Evolutionary conservation across 2,113 vertebrate genomes (phyloP).

Genomic region (Butorides virescens): DNA sequence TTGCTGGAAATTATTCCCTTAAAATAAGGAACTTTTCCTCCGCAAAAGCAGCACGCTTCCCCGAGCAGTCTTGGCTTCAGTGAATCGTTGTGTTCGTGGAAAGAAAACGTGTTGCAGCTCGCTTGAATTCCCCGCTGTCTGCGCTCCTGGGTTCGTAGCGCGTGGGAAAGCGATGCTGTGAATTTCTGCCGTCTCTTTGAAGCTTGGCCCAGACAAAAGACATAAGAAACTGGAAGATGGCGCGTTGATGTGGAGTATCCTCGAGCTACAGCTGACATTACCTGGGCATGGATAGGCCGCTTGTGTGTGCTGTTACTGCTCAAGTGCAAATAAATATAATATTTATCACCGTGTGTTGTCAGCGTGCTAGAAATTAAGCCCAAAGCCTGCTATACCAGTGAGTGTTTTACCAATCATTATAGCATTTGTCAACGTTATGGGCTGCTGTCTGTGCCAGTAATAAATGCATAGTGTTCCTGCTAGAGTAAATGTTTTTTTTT

Average conservation of each 20-base stretch:
- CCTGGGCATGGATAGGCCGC: not conserved
- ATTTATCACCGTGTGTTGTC: constrained; percentile 5
- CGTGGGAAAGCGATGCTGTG: not conserved
- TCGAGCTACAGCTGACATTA: not conserved
- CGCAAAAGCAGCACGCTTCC: not conserved
- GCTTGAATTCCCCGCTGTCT: not conserved
- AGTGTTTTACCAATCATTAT: constrained; percentile 50
- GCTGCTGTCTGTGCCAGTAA: constrained; percentile 31
- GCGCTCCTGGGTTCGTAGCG: not conserved
- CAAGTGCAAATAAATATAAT: not conserved
- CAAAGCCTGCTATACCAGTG: constrained; percentile 2
- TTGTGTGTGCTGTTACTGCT: not conserved
- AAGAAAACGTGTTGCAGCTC: not conserved
- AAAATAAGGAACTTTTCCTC: not conserved
- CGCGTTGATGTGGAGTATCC: not conserved
- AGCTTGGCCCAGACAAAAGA: not conserved
- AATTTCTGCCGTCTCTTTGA: not conserved
- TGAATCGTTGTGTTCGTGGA: not conserved
- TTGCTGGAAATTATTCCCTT: not conserved
- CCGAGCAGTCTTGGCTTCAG: not conserved
- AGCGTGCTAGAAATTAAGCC: constrained; percentile 26
- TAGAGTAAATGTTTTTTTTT: constrained; percentile 24
- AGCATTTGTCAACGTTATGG: constrained; percentile 58
- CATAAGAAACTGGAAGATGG: not conserved
- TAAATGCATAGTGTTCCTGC: not conserved